Conservation (phyloP, 2,888 invertebrate genomes). For the Megastigmus dorsalis region DNA sequence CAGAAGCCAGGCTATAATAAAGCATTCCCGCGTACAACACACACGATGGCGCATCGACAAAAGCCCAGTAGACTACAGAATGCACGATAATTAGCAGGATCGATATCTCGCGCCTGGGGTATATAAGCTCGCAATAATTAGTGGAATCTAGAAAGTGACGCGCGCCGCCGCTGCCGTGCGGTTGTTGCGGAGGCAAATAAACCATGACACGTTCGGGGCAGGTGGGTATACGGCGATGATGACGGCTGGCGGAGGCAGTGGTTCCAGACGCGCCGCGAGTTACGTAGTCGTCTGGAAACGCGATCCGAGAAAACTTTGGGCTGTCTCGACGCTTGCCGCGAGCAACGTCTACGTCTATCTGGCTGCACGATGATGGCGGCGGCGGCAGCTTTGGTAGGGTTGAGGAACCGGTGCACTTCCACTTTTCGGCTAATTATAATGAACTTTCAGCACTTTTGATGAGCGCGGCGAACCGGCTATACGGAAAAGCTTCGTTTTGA, state of each 20-base stretch:
- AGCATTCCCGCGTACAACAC: too few relatives aligned
- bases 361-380: neutral
- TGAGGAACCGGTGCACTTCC: too few relatives aligned
- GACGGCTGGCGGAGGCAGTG: neutral
- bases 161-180: slow-evolving; percentile 28
- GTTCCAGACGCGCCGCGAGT: slow-evolving; percentile 5
- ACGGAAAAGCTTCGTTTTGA: too few relatives aligned
- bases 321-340: slow-evolving; percentile 9
- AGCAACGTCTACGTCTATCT: slow-evolving; percentile 9
- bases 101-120: slow-evolving; percentile 53
- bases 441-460: slow-evolving; percentile 20
- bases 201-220: slow-evolving; percentile 40
- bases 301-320: too few relatives aligned
- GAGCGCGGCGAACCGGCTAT: too few relatives aligned
- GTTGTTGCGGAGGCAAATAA: slow-evolving; percentile 14
- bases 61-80: slow-evolving; percentile 32
- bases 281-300: slow-evolving; percentile 8
- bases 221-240: neutral
- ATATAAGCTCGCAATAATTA: slow-evolving; percentile 54
- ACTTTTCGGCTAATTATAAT: slow-evolving; percentile 53
- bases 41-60: neutral
- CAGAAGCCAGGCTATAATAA: too few relatives aligned
- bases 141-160: slow-evolving; percentile 38
- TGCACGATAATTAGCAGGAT: slow-evolving; percentile 56
- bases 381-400: slow-evolving; percentile 2